Base-by-base conservation (phyloP, 1,140 invertebrate genomes). In the Teleopsis dalmanni region DNA sequence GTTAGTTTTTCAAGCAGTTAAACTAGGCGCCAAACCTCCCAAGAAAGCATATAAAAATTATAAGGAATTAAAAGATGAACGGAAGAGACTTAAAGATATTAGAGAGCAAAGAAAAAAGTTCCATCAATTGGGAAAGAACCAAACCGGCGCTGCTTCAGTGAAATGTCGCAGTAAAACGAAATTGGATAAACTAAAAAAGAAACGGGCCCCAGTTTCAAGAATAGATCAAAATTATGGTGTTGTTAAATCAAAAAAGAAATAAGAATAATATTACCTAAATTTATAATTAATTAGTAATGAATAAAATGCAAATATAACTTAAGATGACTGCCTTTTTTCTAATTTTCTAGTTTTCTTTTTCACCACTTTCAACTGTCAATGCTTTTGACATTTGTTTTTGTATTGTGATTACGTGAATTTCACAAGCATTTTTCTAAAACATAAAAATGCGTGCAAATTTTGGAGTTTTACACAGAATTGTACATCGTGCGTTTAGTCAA, bases 21-120 rank as follows among this genome's bases (percentile, higher is more conserved):
- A 75, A 53, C 71, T 84, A 49, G 82, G 81, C 22, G 81, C 81
- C 8, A 80, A 76, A 61, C 75, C 79, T 3, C 74, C 73, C 3
- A 81, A 78, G 54, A 81, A 76, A 38, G 65, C 64, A 25, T 63
- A 59, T 18, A 72, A 71, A 43, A 82, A 81, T 62, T 83, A 83
- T 52, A 82, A 82, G 59, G 64, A 72, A 13, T 45, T 78, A 19
- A 49, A 72, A 57, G 55, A 62, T 60, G 58, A 73, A 53, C 60
- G 62, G 21, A 66, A 70, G 29, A 59, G 71, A 21, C 50, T 71
- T 33, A 65, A 69, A 48, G 40, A 63, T 23, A 60, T 57, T 18
- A 56, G 71, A 22, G 60, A 73, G 33, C 58, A 66, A 26, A 50
- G 57, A 14, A 70, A 73, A 29, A 72, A 76, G 29, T 65, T 78